Evolutionary conservation across 2,797 vertebrate species (phyloP).

Genomic region (Hydrocynus forskahlii): DNA sequence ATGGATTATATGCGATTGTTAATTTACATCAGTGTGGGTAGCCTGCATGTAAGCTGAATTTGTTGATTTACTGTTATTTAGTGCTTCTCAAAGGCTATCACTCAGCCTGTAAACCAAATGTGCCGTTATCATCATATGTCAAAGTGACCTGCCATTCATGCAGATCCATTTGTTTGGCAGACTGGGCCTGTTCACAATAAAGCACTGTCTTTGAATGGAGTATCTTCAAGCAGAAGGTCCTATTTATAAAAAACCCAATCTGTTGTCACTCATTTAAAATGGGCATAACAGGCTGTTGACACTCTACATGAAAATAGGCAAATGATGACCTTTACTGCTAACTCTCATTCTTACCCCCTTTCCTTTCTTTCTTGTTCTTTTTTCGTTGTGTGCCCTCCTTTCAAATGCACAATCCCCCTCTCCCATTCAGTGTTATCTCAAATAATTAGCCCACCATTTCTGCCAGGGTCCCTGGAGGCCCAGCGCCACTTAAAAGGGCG

Average conservation of each 20-base stretch:
- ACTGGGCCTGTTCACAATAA: slow-evolving; percentile 66
- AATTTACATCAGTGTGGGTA: background rate
- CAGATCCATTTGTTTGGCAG: slow-evolving; percentile 65
- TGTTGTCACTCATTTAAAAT: slow-evolving; percentile 84
- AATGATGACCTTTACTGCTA: slow-evolving; percentile 88
- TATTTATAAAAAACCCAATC: slow-evolving; percentile 74
- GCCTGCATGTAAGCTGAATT: background rate
- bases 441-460: slow-evolving; percentile 89
- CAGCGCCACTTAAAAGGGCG: slow-evolving; percentile 83
- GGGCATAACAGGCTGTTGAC: slow-evolving; percentile 84
- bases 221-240: slow-evolving; percentile 78
- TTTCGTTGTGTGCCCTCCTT: slow-evolving; percentile 73
- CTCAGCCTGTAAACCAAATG: background rate
- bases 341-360: slow-evolving; percentile 28
- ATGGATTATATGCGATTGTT: too few relatives aligned
- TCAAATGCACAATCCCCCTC: slow-evolving; percentile 72
- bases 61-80: background rate
- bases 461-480: slow-evolving; percentile 81
- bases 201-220: slow-evolving; percentile 52
- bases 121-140: background rate
- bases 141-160: slow-evolving; percentile 37
- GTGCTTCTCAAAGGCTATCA: background rate
- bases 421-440: slow-evolving; percentile 87
- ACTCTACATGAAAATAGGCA: slow-evolving; percentile 82
- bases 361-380: slow-evolving; percentile 33